These are phyloP conservation scores for Gonioctena quinquepunctata DNA, from an alignment of 1,140 invertebrate species.

Conservation along the genomic window DNA sequence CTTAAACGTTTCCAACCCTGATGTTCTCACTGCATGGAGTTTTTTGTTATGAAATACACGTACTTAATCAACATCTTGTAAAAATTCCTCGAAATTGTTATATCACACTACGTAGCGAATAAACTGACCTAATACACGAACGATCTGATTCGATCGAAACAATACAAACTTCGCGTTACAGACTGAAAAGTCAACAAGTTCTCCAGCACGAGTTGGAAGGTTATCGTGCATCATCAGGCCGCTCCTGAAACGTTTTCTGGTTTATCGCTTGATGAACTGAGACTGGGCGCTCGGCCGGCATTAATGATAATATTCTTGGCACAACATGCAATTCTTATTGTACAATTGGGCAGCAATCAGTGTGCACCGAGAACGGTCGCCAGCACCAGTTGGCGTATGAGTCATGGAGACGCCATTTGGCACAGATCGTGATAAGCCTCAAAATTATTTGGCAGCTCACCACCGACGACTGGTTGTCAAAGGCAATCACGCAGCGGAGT, in stretches of 20 bases:
- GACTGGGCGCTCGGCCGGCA: constrained; percentile 10
- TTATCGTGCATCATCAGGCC: not conserved
- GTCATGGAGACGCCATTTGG: constrained; percentile 40
- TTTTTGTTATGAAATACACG: too few species aligned
- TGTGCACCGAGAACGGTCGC: constrained; percentile 12
- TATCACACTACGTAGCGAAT: too few species aligned
- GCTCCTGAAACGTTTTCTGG: constrained; percentile 25
- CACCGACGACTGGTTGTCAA: not conserved
- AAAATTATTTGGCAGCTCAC: constrained; percentile 5
- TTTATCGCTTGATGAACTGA: constrained; percentile 28
- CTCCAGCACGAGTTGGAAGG: not conserved
- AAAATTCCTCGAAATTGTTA: too few species aligned
- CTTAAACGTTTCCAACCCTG: too few species aligned
- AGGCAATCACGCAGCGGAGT: not conserved
- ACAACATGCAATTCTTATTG: constrained; percentile 30
- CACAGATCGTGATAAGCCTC: constrained; percentile 34
- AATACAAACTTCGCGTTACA: not conserved
- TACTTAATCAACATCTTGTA: too few species aligned
- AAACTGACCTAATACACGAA: too few species aligned
- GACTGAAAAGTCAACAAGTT: constrained; percentile 34
- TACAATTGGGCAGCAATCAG: constrained; percentile 32
- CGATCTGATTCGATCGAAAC: too few species aligned
- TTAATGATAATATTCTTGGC: constrained; percentile 33
- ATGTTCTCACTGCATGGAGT: too few species aligned
- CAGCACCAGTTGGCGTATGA: constrained; percentile 24